These are phyloP conservation scores for Poecilia velifera DNA, from an alignment of 2,797 vertebrate genomes.

Conservation along the genomic window DNA sequence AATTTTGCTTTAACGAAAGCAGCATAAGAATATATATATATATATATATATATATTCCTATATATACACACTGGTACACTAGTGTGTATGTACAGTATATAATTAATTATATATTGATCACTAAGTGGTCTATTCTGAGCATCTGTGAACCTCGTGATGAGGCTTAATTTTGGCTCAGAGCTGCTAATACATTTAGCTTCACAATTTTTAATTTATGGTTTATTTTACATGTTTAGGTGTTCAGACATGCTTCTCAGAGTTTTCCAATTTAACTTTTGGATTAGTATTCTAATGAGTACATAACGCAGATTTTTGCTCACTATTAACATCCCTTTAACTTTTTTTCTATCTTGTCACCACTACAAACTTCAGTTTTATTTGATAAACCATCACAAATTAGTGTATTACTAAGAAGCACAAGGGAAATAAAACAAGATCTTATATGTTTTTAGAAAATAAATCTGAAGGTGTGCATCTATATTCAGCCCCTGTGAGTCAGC, in stretches of 20 bases:
- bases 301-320: not conserved
- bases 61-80: too few relatives aligned
- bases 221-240: not conserved
- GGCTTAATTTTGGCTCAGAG: constrained; percentile 11
- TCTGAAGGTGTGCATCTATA: not conserved
- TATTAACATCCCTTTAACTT: not conserved
- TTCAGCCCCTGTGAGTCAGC: not conserved
- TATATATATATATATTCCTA: too few relatives aligned
- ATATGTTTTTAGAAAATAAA: not conserved
- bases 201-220: not conserved
- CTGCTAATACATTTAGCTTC: not conserved
- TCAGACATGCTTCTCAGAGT: not conserved
- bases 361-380: not conserved
- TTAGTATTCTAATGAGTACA: not conserved
- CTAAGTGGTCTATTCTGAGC: constrained; percentile 45
- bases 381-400: not conserved
- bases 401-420: not conserved
- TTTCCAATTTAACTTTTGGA: not conserved
- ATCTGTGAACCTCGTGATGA: constrained; percentile 36
- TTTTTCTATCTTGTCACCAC: not conserved
- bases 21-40: too few relatives aligned
- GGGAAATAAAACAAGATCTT: not conserved
- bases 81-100: too few relatives aligned
- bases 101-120: not conserved
- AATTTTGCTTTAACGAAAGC: too few relatives aligned